Percentiles rank a stretch among this genome's conserved stretches.
These are phyloP conservation scores for Holothuria scabra DNA, from an alignment of 53 echinoderm and acorn worm species.

Conservation along the genomic window DNA sequence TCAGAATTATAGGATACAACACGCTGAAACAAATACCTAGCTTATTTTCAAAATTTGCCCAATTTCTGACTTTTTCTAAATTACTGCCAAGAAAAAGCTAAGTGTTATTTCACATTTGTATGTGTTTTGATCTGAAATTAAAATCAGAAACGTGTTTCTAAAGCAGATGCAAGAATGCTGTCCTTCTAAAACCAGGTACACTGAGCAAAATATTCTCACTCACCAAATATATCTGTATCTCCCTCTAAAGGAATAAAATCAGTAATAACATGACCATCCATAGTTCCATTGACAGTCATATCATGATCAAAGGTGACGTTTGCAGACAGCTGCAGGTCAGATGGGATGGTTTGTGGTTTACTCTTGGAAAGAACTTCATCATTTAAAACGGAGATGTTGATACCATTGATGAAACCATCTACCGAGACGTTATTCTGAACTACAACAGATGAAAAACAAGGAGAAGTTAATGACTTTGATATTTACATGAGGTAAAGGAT, in stretches of 20 bases:
- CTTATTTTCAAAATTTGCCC: too few relatives aligned
- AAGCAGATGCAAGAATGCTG: too few relatives aligned
- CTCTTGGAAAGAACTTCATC: constrained; percentile 54
- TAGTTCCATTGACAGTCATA: constrained; percentile 50
- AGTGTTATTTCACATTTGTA: too few relatives aligned
- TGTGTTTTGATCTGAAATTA: too few relatives aligned
- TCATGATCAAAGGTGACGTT: constrained; percentile 44
- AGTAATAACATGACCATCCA: constrained; percentile 51
- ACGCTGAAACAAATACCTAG: too few relatives aligned
- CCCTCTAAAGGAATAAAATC: constrained; percentile 35
- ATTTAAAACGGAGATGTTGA: constrained; percentile 57
- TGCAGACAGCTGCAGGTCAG: constrained; percentile 42
- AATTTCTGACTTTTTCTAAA: too few relatives aligned
- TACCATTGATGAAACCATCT: constrained; percentile 51
- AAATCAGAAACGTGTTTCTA: too few relatives aligned
- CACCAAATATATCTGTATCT: constrained; percentile 17
- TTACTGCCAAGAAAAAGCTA: too few relatives aligned
- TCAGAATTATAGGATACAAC: too few relatives aligned
- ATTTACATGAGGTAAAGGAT: too few relatives aligned
- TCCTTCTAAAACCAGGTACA: too few relatives aligned
- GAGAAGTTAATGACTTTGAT: too few relatives aligned
- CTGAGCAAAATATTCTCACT: neutral
- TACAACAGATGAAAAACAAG: neutral
- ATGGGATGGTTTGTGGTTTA: constrained; percentile 19
- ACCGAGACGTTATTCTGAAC: constrained; percentile 26